These are phyloP conservation scores for Bambusicola thoracicus DNA, from an alignment of 2,113 vertebrate species.

Conservation along the genomic window DNA sequence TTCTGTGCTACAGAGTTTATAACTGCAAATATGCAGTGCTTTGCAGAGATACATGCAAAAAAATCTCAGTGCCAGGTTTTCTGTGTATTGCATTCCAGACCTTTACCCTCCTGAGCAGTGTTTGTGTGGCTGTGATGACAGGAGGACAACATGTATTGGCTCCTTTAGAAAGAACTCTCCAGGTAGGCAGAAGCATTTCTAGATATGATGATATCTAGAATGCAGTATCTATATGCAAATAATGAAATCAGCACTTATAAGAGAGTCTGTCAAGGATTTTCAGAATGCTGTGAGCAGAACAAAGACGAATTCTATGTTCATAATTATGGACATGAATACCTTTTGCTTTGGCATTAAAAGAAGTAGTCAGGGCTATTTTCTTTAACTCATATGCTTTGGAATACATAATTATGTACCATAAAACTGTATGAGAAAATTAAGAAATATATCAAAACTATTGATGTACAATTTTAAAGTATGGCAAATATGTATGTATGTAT, in stretches of 20 bases:
- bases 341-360: neutral
- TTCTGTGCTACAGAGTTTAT: neutral
- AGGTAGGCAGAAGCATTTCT: accelerated
- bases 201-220: neutral
- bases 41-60: neutral
- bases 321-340: neutral
- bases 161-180: neutral
- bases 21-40: neutral
- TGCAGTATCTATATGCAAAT: neutral
- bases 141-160: neutral
- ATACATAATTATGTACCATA: neutral
- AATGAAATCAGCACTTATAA: neutral
- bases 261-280: neutral
- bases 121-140: neutral
- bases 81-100: neutral
- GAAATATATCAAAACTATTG: neutral
- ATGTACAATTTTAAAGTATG: neutral
- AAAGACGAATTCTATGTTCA: neutral
- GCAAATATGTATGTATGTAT: neutral
- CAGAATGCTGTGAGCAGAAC: neutral
- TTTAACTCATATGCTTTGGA: neutral
- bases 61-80: neutral
- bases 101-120: neutral
- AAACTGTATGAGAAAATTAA: neutral
- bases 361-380: neutral